Base-by-base conservation (phyloP, 2,113 vertebrate species). In the Sylvia atricapilla region DNA sequence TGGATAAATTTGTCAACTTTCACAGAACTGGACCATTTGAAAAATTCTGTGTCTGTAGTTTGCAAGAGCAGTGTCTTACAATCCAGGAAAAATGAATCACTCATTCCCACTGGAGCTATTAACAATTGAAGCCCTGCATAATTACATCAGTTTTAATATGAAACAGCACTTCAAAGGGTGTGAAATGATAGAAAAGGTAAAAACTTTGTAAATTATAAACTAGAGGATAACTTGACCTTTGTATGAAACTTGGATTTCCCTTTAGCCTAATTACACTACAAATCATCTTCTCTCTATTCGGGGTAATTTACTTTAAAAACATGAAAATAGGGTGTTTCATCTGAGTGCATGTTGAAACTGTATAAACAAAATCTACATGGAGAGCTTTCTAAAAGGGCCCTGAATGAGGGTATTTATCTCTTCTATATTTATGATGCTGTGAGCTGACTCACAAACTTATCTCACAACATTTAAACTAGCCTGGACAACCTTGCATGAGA, bases 321-420 rank as follows among this genome's bases (percentile, higher is more conserved):
- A 89, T 83, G 67, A 96, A 96, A 94, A 97, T 88, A 74, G 67
- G 66, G 81, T 73, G 86, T 97, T 97, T 95, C 92, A 90, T 95
- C 89, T 91, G 92, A 96, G 85, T 90, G 91, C 90, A 62, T 47
- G 83, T 88, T 87, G 92, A 91, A 93, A 73, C 72, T 79, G 76
- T 35, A 91, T 83, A 96, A 97, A 96, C 94, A 97, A 97, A 94
- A 97, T 96, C 95, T 96, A 94, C 92, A 96, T 89, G 43, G 91
- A 94, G 94, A 93, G 77, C 87, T 73, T 72, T 85, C 82, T 76
- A 86, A 82, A 77, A 90, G 49, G 43, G 76, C 89, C 35, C 64
- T 22, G 23, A 69, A 93, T 31, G 44, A 89, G 63, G 30, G 35
- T 46, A 72, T 87, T 89, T 50, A 70, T 49, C 76, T 91, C 44